Evolutionary conservation across 1,140 invertebrate genomes (phyloP), one percentile per base, ranked within the genome.

Genomic region (Drosophila leontia): DNA sequence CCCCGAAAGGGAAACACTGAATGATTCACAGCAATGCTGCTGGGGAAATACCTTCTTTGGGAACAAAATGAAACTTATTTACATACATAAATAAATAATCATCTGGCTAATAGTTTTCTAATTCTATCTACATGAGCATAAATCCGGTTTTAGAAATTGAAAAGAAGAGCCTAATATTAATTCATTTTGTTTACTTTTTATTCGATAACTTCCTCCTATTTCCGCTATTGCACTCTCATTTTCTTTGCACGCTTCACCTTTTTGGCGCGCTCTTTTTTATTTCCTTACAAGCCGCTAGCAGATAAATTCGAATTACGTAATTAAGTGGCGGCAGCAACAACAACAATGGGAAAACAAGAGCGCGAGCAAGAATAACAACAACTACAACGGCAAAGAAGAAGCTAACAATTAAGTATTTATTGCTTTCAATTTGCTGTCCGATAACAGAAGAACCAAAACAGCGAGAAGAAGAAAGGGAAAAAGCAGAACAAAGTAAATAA

Each of bases 381-480:
- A 53, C 34, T 51, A 35, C 35, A 51, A 19, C 29, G 37, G 17
- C 19, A 34, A 59, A 44, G 44, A 65, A 63, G 37, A 44, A 56
- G 59, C 76, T 70, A 88, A 78, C 80, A 88, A 88, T 88, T 88
- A 84, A 90, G 65, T 84, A 88, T 88, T 87, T 87, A 87, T 87
- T 88, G 78, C 84, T 80, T 84, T 88, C 77, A 84, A 84, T 80
- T 87, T 88, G 69, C 84, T 75, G 80, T 50, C 71, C 76, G 83
- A 87, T 87, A 87, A 87, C 74, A 57, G 44, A 47, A 69, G 44
- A 63, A 47, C 55, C 57, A 69, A 64, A 63, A 23, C 32, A 41
- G n/a, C 48, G 19, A 61, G 37, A 51, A 45, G 42, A 68, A 35
- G 48, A 69, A 59, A 12, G 34, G 19, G 29, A 64, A 80, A 53